Conservation (phyloP, 2,888 invertebrate species). For the Thelaira solivaga region DNA sequence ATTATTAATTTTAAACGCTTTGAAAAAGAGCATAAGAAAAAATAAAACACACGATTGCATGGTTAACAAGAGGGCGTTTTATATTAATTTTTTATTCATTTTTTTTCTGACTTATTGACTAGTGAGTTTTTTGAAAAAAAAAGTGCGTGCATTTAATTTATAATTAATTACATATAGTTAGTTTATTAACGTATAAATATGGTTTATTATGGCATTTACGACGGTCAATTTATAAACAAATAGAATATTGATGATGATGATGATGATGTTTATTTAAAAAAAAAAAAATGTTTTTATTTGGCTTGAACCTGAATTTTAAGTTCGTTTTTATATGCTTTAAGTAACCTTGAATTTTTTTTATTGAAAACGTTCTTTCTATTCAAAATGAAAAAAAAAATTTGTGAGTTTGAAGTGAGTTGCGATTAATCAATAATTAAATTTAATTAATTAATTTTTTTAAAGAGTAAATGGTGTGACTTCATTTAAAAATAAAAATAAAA, state of each 20-base stretch:
- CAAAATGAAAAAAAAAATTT: background rate
- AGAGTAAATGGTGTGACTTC: too few species aligned
- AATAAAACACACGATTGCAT: conserved; percentile 14
- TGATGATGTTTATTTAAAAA: too few species aligned
- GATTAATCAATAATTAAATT: conserved; percentile 6
- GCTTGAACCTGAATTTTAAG: conserved; percentile 52
- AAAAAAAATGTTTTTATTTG: conserved; percentile 26
- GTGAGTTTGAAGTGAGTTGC: background rate
- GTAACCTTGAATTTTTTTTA: conserved; percentile 45
- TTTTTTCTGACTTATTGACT: background rate
- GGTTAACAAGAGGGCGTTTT: conserved; percentile 55
- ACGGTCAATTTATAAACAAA: conserved; percentile 61
- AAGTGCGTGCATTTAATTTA: conserved; percentile 60
- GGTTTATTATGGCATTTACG: conserved; percentile 64
- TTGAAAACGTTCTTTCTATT: conserved; percentile 39
- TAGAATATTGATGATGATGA: conserved; percentile 59
- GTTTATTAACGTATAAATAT: conserved; percentile 17
- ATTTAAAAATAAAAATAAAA: too few species aligned
- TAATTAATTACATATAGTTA: conserved; percentile 44
- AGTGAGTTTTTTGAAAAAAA: conserved; percentile 36
- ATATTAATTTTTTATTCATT: too few species aligned
- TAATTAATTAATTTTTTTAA: background rate
- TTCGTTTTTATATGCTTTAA: conserved; percentile 6
- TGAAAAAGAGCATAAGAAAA: conserved; percentile 1
- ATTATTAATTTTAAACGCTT: conserved; percentile 22